Evolutionary conservation across 2,113 vertebrate species (phyloP).

Genomic region (Tetraodon nigroviridis): DNA sequence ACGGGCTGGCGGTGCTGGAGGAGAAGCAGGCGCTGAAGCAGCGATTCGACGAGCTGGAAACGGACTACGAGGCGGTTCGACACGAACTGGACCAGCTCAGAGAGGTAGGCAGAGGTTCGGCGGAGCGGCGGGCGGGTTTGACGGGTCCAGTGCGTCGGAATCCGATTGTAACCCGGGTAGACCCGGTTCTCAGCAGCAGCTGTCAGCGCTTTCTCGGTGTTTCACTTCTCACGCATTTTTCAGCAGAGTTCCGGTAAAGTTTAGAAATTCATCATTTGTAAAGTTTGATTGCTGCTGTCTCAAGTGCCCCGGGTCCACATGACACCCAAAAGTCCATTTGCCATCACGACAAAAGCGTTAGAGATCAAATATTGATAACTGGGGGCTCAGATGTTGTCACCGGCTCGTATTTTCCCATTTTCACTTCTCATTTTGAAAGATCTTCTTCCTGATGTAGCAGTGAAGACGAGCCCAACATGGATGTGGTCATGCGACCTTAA

Average conservation of each 20-base stretch:
- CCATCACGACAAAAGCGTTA: background rate
- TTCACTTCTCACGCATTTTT: too few relatives aligned
- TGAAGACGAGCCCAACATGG: background rate
- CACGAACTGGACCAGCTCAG: slow-evolving; percentile 91
- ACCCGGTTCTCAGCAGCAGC: background rate
- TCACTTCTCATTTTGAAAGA: too few relatives aligned
- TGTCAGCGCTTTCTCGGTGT: background rate
- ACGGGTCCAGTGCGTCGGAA: background rate
- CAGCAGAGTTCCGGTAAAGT: too few relatives aligned
- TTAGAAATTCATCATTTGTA: too few relatives aligned
- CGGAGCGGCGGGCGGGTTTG: slow-evolving; percentile 15
- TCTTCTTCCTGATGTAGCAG: background rate
- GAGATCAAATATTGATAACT: background rate
- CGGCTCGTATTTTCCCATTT: background rate
- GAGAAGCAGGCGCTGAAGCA: slow-evolving; percentile 95
- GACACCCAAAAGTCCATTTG: background rate
- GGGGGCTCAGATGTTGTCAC: too few relatives aligned
- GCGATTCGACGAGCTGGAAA: slow-evolving; percentile 89
- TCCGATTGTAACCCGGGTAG: background rate
- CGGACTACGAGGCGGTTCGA: slow-evolving; percentile 85
- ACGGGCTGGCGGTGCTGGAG: slow-evolving; percentile 92
- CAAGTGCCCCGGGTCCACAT: background rate
- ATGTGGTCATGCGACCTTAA: background rate
- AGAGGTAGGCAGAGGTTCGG: slow-evolving; percentile 77
- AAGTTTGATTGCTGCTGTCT: too few relatives aligned